Evolutionary conservation across 92 coral and sea anemone species (phyloP).

Genomic region (Meandrina meandrites): DNA sequence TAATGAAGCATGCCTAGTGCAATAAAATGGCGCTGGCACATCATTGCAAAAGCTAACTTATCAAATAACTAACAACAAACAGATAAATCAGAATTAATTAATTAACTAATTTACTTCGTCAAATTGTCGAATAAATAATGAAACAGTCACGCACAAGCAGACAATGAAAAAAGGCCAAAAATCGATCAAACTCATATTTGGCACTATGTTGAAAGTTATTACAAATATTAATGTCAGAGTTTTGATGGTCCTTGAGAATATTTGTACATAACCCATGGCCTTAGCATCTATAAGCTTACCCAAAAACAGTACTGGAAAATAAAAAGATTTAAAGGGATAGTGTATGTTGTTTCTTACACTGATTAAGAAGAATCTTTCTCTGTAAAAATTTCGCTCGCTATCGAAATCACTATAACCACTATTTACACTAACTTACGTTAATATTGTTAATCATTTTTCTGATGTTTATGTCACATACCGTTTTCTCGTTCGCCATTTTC

Average conservation of each 20-base stretch:
- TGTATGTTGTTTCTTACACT: too few relatives aligned
- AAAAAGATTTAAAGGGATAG: too few relatives aligned
- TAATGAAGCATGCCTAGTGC: too few relatives aligned
- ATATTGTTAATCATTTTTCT: neutral
- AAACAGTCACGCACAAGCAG: too few relatives aligned
- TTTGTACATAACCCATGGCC: neutral
- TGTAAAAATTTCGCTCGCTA: neutral
- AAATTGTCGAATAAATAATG: too few relatives aligned
- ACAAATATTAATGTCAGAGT: neutral
- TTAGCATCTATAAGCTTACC: neutral
- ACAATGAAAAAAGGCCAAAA: too few relatives aligned
- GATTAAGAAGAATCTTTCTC: neutral
- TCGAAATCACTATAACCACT: neutral
- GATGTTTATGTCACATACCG: neutral
- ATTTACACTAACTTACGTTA: neutral
- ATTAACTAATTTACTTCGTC: neutral
- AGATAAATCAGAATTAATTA: neutral
- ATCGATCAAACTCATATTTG: neutral
- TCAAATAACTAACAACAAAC: too few relatives aligned
- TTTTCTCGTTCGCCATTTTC: neutral
- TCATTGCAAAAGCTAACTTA: too few relatives aligned
- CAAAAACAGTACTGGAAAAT: neutral
- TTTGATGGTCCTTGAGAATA: neutral
- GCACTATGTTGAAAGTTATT: neutral
- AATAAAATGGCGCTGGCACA: too few relatives aligned